Conservation (phyloP, 2,113 vertebrate genomes). For the Entomyzon cyanotis region DNA sequence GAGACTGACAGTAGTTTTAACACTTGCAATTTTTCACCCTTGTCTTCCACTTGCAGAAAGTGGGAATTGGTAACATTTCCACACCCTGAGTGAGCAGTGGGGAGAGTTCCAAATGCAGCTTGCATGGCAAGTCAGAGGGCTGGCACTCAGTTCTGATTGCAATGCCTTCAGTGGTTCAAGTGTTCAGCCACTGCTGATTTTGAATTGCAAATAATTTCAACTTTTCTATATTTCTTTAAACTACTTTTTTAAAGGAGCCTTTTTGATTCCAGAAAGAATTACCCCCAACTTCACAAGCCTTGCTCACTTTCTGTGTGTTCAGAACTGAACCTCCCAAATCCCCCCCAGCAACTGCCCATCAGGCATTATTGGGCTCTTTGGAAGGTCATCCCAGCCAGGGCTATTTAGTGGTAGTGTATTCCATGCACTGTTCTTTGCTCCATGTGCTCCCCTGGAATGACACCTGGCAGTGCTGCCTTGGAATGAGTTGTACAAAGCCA, state of each 20-base stretch:
- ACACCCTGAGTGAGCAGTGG: not conserved
- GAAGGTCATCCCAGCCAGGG: not conserved
- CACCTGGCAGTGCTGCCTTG: not conserved
- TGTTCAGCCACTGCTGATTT: not conserved
- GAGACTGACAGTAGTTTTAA: not conserved
- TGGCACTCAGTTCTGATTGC: not conserved
- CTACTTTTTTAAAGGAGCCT: not conserved
- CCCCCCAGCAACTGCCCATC: not conserved
- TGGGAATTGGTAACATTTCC: not conserved
- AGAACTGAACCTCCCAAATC: not conserved
- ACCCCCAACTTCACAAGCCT: not conserved
- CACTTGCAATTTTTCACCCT: not conserved
- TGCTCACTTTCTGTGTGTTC: not conserved
- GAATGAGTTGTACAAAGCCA: not conserved
- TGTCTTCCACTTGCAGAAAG: not conserved
- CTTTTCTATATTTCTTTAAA: not conserved
- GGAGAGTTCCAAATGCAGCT: not conserved
- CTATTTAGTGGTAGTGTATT: fast-evolving
- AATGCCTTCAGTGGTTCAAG: not conserved
- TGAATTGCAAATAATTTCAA: not conserved
- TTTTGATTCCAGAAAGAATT: not conserved
- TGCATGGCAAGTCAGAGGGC: not conserved
- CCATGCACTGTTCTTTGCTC: not conserved
- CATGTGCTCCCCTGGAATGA: not conserved
- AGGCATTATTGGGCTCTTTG: not conserved